Evolutionary conservation across 2,797 vertebrate species (phyloP).

Genomic region (Sebastes cheni): DNA sequence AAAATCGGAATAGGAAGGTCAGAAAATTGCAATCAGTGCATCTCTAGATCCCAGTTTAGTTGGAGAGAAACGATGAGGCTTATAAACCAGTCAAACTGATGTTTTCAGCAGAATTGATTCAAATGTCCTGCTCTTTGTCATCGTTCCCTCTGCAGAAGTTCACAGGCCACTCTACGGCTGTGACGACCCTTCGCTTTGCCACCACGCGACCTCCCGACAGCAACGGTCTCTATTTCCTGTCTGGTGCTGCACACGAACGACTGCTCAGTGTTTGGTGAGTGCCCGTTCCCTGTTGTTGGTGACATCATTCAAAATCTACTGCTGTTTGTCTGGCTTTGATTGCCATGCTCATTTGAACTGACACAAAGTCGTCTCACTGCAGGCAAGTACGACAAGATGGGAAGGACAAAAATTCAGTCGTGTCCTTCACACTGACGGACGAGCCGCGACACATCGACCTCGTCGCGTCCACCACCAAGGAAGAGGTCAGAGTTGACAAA

Average conservation of each 20-base stretch:
- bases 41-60: background rate
- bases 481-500: slow-evolving; percentile 85
- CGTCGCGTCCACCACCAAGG: slow-evolving; percentile 89
- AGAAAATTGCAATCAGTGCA: too few species aligned
- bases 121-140: background rate
- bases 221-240: slow-evolving; percentile 95
- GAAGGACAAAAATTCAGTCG: slow-evolving; percentile 94
- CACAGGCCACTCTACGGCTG: slow-evolving; percentile 94
- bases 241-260: slow-evolving; percentile 92
- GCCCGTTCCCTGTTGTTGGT: fast-evolving
- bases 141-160: slow-evolving; percentile 86
- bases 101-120: background rate
- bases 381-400: slow-evolving; percentile 96
- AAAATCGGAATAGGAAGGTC: too few species aligned
- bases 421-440: slow-evolving; percentile 94
- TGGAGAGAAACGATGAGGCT: background rate
- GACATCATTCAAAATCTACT: background rate
- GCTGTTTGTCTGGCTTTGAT: background rate
- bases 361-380: slow-evolving; percentile 33
- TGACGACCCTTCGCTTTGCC: slow-evolving; percentile 93
- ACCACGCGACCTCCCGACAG: slow-evolving; percentile 89
- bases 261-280: slow-evolving; percentile 97
- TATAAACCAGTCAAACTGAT: background rate
- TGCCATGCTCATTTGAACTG: background rate
- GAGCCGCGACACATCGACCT: slow-evolving; percentile 91